phyloP scores from a whole-genome alignment of 1,140 invertebrate genomes.

The Leptopilina boulardi region DNA sequence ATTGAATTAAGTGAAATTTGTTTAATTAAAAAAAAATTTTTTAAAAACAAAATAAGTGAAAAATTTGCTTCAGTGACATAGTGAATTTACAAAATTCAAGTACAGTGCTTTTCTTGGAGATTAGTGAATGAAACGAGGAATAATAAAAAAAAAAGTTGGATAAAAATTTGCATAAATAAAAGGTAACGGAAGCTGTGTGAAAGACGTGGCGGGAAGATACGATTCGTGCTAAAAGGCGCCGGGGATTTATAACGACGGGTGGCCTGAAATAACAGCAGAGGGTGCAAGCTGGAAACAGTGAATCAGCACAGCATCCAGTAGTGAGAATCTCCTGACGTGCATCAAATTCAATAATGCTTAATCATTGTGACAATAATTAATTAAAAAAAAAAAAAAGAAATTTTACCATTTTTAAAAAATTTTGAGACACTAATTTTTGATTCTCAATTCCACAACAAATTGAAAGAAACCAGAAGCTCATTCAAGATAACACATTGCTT shows the following conservation, averaged over 20 bases:
- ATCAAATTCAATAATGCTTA: conserved; percentile 2
- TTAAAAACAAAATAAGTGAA: background rate
- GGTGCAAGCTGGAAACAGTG: conserved; percentile 28
- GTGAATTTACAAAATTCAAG: background rate
- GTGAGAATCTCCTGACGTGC: conserved; percentile 19
- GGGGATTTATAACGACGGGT: conserved; percentile 21
- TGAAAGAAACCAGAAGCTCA: conserved; percentile 61
- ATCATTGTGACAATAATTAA: conserved; percentile 1
- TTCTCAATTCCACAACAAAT: background rate
- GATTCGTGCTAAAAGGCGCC: conserved; percentile 24
- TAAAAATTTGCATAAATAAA: background rate
- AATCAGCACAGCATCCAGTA: conserved; percentile 13
- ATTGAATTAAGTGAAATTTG: no score
- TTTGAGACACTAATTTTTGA: background rate
- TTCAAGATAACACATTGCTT: background rate
- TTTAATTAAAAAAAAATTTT: no score
- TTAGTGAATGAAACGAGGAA: background rate
- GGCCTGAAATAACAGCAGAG: conserved; percentile 28
- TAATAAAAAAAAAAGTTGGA: background rate
- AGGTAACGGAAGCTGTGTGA: conserved; percentile 13
- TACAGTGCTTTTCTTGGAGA: background rate
- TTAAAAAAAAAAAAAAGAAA: background rate
- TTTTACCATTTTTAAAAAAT: background rate
- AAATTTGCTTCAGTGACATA: background rate
- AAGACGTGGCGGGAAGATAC: conserved; percentile 32